Conservation (phyloP, 2,113 vertebrate species). For the Seriola aureovittata region DNA sequence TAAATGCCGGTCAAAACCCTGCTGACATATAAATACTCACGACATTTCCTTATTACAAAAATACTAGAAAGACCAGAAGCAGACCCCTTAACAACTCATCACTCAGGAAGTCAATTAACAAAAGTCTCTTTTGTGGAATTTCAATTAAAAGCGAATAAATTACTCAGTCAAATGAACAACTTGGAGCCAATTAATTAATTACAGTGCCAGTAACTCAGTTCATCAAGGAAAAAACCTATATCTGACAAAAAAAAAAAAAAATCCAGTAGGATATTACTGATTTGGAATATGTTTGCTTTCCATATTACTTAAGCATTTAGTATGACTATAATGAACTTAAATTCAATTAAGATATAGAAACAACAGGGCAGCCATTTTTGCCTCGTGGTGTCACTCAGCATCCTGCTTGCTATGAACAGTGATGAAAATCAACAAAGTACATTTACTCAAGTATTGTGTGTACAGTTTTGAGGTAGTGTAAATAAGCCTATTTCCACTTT, state of each 20-base stretch:
- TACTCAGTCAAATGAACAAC: conserved; percentile 11
- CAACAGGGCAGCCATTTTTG: neutral
- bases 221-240: conserved; percentile 1
- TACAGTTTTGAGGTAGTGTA: too few species aligned
- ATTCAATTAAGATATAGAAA: neutral
- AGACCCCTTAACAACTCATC: neutral
- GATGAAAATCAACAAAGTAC: neutral
- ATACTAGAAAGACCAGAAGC: neutral
- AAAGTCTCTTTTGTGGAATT: neutral
- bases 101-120: conserved; percentile 5
- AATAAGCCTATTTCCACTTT: too few species aligned
- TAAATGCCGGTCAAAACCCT: neutral
- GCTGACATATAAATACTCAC: neutral
- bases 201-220: neutral
- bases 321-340: neutral
- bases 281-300: neutral
- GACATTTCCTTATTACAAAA: neutral
- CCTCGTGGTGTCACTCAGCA: neutral
- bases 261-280: neutral
- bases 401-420: neutral
- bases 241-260: neutral
- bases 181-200: conserved; percentile 21
- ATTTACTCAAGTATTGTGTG: neutral
- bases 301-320: neutral
- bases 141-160: conserved; percentile 13